A percentile compares a stretch with the other conserved stretches of the same genome.
phyloP scores from a whole-genome alignment of 2,797 vertebrate species.

The Gouania willdenowi region DNA sequence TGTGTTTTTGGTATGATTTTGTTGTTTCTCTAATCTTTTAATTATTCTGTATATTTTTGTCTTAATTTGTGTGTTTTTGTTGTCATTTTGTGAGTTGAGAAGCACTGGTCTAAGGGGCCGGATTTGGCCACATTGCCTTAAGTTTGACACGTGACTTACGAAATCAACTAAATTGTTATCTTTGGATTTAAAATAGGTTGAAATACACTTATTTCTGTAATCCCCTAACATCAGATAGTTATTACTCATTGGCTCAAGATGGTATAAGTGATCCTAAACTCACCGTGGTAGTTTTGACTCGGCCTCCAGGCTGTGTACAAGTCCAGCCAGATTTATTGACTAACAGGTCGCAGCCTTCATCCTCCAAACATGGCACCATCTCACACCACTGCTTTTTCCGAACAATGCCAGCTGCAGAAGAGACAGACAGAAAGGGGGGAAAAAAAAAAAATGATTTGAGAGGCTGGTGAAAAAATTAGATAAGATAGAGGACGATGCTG shows the following conservation, averaged over 20 bases:
- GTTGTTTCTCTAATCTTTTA: too few relatives aligned
- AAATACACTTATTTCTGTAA: too few relatives aligned
- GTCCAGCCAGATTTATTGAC: conserved; percentile 99
- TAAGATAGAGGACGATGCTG: conserved; percentile 18
- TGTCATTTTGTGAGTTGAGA: too few relatives aligned
- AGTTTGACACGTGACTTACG: too few relatives aligned
- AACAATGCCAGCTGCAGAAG: conserved; percentile 88
- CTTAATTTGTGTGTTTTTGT: too few relatives aligned
- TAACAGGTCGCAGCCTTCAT: conserved; percentile 96
- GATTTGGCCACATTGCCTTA: too few relatives aligned
- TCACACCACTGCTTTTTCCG: conserved; percentile 98
- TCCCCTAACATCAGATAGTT: too few relatives aligned
- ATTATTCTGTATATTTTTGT: too few relatives aligned
- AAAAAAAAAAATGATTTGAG: conserved; percentile 5
- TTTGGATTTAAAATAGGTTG: not conserved
- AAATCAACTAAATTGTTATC: too few relatives aligned
- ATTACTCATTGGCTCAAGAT: too few relatives aligned
- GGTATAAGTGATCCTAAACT: conserved; percentile 37
- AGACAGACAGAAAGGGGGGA: conserved; percentile 43
- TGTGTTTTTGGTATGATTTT: too few relatives aligned
- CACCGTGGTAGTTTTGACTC: conserved; percentile 99
- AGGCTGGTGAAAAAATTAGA: conserved; percentile 1
- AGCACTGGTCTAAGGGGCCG: too few relatives aligned
- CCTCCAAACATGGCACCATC: conserved; percentile 98
- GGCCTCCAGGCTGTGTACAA: conserved; percentile 97